Percentiles rank a stretch among this genome's conserved stretches.
These are phyloP conservation scores for Pelvicachromis taeniatus DNA, from an alignment of 2,113 vertebrate genomes.

Conservation along the genomic window DNA sequence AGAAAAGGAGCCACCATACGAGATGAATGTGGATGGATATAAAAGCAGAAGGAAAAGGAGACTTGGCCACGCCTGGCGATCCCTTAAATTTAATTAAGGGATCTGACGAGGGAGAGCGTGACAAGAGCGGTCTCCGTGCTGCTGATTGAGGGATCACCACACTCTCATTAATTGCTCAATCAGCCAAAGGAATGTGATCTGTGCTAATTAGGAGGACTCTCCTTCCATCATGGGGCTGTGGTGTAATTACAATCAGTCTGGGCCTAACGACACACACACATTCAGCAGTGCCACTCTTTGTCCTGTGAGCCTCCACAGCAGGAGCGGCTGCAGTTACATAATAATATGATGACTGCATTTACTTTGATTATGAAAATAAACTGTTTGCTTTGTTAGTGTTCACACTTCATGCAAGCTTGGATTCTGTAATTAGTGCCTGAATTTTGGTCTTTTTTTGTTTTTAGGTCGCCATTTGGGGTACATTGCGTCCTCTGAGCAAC, in stretches of 20 bases:
- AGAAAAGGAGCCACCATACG: background rate
- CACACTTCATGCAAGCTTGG: background rate
- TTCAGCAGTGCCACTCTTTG: constrained; percentile 5
- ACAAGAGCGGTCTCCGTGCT: constrained; percentile 26
- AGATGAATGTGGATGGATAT: background rate
- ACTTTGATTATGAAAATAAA: constrained; percentile 13
- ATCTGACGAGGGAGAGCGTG: constrained; percentile 24
- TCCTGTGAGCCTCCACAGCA: constrained; percentile 25
- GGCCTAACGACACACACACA: constrained; percentile 26
- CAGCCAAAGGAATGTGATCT: constrained; percentile 76
- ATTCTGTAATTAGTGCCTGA: background rate
- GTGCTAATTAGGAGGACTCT: constrained; percentile 81
- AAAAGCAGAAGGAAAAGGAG: background rate
- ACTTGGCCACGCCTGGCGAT: background rate
- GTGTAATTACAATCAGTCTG: constrained; percentile 82
- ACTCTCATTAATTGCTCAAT: constrained; percentile 79
- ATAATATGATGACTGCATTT: constrained; percentile 21
- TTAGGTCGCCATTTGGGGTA: background rate
- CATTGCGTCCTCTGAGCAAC: background rate
- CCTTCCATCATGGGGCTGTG: constrained; percentile 70
- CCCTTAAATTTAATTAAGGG: constrained; percentile 53
- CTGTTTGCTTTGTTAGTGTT: constrained; percentile 19
- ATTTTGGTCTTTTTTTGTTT: background rate
- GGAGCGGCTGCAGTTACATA: constrained; percentile 1
- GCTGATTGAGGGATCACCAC: constrained; percentile 56